Percentiles rank a stretch among this genome's conserved stretches.
Conservation (phyloP, 2,797 vertebrate genomes). For the Taenioides sp. region DNA sequence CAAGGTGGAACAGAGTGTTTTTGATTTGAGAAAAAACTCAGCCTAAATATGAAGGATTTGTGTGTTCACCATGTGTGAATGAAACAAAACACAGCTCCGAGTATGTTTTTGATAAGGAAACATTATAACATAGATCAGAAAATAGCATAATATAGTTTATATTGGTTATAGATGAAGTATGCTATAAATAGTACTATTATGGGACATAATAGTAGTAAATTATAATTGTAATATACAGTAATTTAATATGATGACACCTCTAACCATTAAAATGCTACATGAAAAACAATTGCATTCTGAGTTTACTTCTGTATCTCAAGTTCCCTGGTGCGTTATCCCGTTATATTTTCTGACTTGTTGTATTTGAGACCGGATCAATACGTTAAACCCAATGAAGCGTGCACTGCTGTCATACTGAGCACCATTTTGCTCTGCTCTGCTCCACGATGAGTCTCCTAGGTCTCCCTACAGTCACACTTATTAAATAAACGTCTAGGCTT, state of each 20-base stretch:
- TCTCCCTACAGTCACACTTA: neutral
- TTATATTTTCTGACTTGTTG: slow-evolving; percentile 10
- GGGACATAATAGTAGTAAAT: neutral
- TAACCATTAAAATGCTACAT: slow-evolving; percentile 5
- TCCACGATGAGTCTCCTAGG: slow-evolving; percentile 12
- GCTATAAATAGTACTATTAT: no score
- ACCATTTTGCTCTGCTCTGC: neutral
- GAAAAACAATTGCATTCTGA: slow-evolving; percentile 9
- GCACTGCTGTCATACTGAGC: slow-evolving; percentile 12
- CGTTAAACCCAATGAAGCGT: slow-evolving; percentile 4
- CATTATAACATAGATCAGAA: no score
- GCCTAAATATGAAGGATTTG: no score
- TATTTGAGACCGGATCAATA: slow-evolving; percentile 37
- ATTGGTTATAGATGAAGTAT: no score
- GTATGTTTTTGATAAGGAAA: no score
- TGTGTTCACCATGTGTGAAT: no score
- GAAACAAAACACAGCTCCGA: no score
- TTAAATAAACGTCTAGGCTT: slow-evolving; percentile 15
- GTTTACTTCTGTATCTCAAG: slow-evolving; percentile 15
- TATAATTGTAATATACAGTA: neutral
- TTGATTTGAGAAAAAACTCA: no score
- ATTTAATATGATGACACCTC: neutral
- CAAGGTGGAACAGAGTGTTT: no score
- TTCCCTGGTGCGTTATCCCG: neutral
- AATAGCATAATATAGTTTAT: no score